phyloP scores from a whole-genome alignment of 2,888 invertebrate species.

The Chrysopilus asiliformis region DNA sequence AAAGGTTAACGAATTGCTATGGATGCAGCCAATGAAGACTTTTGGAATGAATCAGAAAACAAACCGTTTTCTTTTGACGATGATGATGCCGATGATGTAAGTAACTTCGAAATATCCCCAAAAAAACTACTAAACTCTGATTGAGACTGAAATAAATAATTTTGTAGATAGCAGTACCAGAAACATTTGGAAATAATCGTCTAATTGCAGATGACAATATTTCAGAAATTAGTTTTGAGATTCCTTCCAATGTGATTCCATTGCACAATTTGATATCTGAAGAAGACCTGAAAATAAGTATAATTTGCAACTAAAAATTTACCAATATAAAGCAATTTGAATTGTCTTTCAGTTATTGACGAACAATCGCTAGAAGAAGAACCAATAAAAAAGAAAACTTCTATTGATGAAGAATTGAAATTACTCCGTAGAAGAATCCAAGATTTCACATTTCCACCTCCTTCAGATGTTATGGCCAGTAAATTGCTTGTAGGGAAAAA shows the following conservation, averaged over 20 bases:
- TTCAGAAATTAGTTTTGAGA: constrained; percentile 32
- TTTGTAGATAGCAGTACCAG: constrained; percentile 5
- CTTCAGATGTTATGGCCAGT: constrained; percentile 24
- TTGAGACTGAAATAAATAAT: background rate
- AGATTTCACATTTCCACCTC: constrained; percentile 23
- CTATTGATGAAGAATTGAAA: constrained; percentile 33
- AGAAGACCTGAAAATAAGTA: constrained; percentile 22
- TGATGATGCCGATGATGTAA: constrained; percentile 51
- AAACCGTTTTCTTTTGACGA: constrained; percentile 68
- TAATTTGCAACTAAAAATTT: constrained; percentile 10
- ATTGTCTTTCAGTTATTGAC: constrained; percentile 34
- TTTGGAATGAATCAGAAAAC: constrained; percentile 63
- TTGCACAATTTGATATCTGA: constrained; percentile 30
- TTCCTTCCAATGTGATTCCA: constrained; percentile 27
- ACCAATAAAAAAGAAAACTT: constrained; percentile 24
- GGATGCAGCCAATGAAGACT: constrained; percentile 50
- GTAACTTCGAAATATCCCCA: background rate
- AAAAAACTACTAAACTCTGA: too few relatives aligned
- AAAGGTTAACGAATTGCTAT: constrained; percentile 22
- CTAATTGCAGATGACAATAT: constrained; percentile 23
- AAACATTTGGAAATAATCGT: constrained; percentile 7
- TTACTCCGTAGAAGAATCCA: constrained; percentile 24
- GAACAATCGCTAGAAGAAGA: constrained; percentile 44
- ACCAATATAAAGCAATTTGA: constrained; percentile 23
- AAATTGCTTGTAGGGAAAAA: constrained; percentile 40